Percentiles rank a stretch among this genome's conserved stretches.
phyloP scores from a whole-genome alignment of 2,888 invertebrate genomes.

The Drosophila mulleri region DNA sequence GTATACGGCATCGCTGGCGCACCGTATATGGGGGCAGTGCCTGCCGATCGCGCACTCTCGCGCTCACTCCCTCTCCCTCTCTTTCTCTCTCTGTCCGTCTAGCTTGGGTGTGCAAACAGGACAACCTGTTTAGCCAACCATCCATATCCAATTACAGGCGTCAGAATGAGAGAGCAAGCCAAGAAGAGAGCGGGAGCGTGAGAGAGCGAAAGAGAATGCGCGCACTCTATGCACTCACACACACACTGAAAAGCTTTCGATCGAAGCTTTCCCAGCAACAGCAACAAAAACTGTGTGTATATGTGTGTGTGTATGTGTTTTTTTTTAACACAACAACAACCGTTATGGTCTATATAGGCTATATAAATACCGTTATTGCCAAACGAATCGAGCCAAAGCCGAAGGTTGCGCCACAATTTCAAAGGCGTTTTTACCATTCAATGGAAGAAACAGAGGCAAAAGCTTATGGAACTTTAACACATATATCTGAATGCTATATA shows the following conservation, averaged over 20 bases:
- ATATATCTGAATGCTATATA: not conserved
- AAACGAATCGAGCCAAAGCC: not conserved
- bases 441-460: conserved; percentile 1
- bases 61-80: not conserved
- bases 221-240: conserved; percentile 1
- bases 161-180: conserved; percentile 8
- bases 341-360: conserved; percentile 2
- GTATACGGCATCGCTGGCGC: conserved; percentile 64
- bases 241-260: conserved; percentile 11
- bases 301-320: too few relatives aligned
- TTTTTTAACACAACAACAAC: conserved; percentile 5
- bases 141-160: conserved; percentile 54
- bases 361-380: conserved; percentile 6
- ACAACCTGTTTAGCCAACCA: conserved; percentile 20
- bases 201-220: not conserved
- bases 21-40: conserved; percentile 69
- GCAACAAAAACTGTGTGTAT: not conserved
- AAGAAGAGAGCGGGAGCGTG: not conserved
- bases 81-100: not conserved
- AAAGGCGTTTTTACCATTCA: conserved; percentile 17
- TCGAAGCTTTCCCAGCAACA: conserved; percentile 9
- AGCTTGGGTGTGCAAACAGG: conserved; percentile 27
- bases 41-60: conserved; percentile 33
- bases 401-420: conserved; percentile 28
- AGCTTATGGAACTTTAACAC: conserved; percentile 3